Evolutionary conservation across 2,797 vertebrate species (phyloP).

Genomic region (Otolemur crassicaudatus): DNA sequence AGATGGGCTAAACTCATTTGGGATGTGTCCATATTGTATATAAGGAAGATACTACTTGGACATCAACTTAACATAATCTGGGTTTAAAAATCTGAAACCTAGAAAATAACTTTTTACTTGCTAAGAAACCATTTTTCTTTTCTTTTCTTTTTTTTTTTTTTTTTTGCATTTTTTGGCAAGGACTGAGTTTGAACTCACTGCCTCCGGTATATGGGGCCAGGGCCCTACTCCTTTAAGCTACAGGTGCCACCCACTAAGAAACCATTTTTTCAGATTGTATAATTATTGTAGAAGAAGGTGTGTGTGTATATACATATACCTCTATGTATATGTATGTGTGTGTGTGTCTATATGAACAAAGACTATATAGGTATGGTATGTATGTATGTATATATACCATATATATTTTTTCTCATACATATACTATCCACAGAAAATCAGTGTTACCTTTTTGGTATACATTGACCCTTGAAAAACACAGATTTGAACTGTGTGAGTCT

Average conservation of each 20-base stretch:
- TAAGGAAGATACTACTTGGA: background rate
- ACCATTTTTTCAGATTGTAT: background rate
- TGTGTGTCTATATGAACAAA: background rate
- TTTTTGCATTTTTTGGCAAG: too few relatives aligned
- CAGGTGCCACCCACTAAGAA: background rate
- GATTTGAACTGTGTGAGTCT: background rate
- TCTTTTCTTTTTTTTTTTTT: too few relatives aligned
- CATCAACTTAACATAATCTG: background rate
- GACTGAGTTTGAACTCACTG: too few relatives aligned
- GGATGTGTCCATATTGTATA: background rate
- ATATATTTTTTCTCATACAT: background rate
- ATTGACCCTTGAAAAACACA: background rate
- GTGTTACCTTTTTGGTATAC: background rate
- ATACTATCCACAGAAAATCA: background rate
- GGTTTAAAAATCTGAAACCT: conserved; percentile 19
- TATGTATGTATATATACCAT: background rate
- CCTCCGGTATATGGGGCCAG: too few relatives aligned
- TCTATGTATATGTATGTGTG: background rate
- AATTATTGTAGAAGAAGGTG: background rate
- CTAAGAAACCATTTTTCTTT: background rate
- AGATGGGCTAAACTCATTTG: background rate
- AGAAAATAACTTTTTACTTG: background rate
- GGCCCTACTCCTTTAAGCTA: too few relatives aligned
- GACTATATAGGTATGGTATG: background rate
- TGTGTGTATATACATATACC: background rate